These are phyloP conservation scores for Eremophila alpestris DNA, from an alignment of 2,797 vertebrate species.

Conservation along the genomic window DNA sequence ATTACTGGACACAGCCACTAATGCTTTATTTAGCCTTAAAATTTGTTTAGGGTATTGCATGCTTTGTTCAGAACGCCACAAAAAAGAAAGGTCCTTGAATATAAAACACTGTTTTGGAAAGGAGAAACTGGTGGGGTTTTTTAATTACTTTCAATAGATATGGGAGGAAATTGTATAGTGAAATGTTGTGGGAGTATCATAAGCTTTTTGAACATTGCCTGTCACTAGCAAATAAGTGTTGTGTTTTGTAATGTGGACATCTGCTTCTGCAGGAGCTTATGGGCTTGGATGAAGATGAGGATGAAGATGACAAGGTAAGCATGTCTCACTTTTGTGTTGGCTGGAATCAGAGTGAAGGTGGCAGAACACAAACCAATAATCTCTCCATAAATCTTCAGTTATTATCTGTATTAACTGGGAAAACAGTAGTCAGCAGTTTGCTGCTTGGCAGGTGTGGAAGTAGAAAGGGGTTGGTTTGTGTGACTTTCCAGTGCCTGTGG, in stretches of 20 bases:
- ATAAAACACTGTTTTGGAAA: neutral
- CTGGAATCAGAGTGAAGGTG: neutral
- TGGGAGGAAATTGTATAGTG: conserved; percentile 3
- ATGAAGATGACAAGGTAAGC: conserved; percentile 95
- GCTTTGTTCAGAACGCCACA: neutral
- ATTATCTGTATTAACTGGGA: neutral
- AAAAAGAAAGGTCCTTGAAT: neutral
- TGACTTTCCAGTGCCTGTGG: rapidly evolving
- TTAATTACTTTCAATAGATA: neutral
- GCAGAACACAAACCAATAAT: neutral
- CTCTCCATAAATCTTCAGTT: neutral
- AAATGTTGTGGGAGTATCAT: neutral
- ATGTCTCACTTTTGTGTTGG: rapidly evolving
- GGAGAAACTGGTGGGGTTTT: neutral
- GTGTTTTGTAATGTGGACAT: conserved; percentile 23
- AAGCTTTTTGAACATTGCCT: conserved; percentile 7
- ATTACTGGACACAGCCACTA: neutral
- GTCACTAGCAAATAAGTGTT: neutral
- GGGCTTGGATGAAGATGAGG: conserved; percentile 89
- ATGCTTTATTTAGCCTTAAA: conserved; percentile 56
- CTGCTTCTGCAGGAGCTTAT: conserved; percentile 85
- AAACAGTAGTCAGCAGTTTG: neutral
- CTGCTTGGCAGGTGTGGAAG: neutral
- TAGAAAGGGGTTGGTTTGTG: neutral
- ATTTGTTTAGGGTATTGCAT: neutral